Conservation (phyloP, 2,113 vertebrate genomes). For the Sardina pilchardus region DNA sequence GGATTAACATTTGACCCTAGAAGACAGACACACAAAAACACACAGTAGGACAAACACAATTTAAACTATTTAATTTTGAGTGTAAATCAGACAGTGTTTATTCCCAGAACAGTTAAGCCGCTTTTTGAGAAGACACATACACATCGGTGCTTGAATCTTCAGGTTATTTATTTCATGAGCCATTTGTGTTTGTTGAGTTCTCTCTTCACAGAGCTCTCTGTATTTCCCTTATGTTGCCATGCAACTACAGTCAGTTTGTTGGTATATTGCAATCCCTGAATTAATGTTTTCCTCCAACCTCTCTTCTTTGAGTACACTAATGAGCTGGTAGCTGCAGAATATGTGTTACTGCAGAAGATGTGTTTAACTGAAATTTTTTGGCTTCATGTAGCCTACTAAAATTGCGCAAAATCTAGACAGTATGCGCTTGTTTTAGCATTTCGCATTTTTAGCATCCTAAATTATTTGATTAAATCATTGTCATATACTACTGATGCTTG, state of each 20-base stretch:
- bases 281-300: not conserved
- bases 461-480: not conserved
- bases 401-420: not conserved
- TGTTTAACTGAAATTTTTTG: not conserved
- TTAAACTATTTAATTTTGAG: not conserved
- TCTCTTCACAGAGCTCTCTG: not conserved
- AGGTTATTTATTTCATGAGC: not conserved
- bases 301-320: not conserved
- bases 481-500: too few species aligned
- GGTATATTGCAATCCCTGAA: not conserved
- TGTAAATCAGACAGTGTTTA: not conserved
- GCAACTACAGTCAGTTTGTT: not conserved
- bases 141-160: not conserved
- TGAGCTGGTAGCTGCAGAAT: not conserved
- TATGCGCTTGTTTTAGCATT: too few species aligned
- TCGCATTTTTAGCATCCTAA: not conserved
- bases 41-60: not conserved
- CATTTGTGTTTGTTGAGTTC: not conserved
- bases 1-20: not conserved
- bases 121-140: not conserved
- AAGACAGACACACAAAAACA: not conserved
- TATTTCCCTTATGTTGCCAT: not conserved
- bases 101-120: not conserved
- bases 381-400: not conserved
- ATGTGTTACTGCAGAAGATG: not conserved